phyloP scores from a whole-genome alignment of 1,140 invertebrate species.

The Melanaphis sacchari region DNA sequence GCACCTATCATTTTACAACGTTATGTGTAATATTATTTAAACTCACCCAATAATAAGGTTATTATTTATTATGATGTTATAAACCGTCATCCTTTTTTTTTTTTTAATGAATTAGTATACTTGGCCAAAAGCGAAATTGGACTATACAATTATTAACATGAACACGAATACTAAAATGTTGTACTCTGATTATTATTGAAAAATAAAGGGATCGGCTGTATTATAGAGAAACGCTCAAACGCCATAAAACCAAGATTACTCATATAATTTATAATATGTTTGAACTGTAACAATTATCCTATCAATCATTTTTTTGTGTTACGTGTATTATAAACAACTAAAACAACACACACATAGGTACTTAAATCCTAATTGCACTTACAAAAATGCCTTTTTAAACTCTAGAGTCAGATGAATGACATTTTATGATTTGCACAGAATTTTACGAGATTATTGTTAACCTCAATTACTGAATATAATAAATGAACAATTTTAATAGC shows the following conservation, averaged over 20 bases:
- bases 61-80: background rate
- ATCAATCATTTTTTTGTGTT: background rate
- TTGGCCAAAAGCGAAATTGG: background rate
- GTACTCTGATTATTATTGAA: background rate
- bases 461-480: background rate
- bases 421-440: background rate
- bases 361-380: background rate
- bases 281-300: background rate
- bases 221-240: background rate
- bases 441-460: background rate
- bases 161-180: background rate
- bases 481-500: background rate
- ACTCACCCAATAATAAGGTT: no score
- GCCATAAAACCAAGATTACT: background rate
- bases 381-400: background rate
- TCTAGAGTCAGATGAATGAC: background rate
- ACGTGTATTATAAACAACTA: no score
- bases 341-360: no score
- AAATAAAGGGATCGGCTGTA: background rate
- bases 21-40: background rate
- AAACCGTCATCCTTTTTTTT: background rate
- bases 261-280: background rate
- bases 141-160: background rate
- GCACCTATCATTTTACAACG: background rate
- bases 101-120: background rate